Evolutionary conservation across 2,113 vertebrate species (phyloP).

Genomic region (Lichenostomus cassidix): DNA sequence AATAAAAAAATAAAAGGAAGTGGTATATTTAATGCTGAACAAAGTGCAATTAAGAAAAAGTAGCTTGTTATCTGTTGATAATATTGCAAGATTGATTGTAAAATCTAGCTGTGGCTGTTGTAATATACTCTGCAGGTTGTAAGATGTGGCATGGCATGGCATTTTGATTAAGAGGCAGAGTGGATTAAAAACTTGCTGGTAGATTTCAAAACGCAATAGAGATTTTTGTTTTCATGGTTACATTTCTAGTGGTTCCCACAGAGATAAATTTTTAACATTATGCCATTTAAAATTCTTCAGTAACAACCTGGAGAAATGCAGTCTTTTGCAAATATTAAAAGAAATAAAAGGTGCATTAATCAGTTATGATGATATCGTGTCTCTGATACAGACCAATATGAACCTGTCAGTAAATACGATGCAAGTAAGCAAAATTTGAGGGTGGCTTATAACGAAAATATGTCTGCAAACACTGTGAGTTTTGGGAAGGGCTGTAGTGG

Average conservation of each 20-base stretch:
- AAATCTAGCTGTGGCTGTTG: neutral
- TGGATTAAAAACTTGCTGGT: neutral
- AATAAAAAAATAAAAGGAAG: neutral
- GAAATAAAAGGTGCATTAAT: neutral
- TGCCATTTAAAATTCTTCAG: neutral
- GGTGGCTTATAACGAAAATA: neutral
- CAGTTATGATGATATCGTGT: neutral
- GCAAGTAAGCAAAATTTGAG: neutral
- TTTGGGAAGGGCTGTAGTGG: neutral
- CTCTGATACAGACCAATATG: neutral
- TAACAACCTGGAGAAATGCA: neutral
- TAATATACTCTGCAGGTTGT: neutral
- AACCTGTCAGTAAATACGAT: neutral
- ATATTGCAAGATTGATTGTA: neutral
- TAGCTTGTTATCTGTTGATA: neutral
- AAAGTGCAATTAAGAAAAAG: neutral
- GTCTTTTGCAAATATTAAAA: neutral
- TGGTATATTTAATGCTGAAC: neutral
- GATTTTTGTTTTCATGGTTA: neutral
- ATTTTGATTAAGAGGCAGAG: conserved; percentile 30
- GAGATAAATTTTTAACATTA: neutral
- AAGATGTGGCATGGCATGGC: neutral
- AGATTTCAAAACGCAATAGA: neutral
- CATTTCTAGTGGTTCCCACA: neutral
- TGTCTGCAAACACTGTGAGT: neutral